These are phyloP conservation scores for Malthinus flaveolus DNA, from an alignment of 2,888 invertebrate species.

Conservation along the genomic window DNA sequence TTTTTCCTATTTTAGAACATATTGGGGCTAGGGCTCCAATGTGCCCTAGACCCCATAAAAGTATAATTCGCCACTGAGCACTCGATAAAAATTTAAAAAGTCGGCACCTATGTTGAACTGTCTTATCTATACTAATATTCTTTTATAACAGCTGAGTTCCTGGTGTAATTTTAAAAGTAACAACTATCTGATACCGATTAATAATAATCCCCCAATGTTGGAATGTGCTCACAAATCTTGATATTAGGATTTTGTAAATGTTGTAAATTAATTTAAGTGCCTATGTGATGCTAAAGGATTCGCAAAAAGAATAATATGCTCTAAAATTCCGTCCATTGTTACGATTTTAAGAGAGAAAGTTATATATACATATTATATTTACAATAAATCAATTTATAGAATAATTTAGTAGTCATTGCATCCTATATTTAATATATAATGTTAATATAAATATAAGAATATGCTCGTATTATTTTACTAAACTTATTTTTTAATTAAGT, in stretches of 20 bases:
- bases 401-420: constrained; percentile 10
- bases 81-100: no score
- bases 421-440: constrained; percentile 24
- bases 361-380: constrained; percentile 17
- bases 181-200: no score
- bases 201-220: no score
- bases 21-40: no score
- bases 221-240: not conserved
- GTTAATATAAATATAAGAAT: constrained; percentile 10
- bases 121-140: no score
- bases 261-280: constrained; percentile 22
- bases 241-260: constrained; percentile 12
- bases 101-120: no score
- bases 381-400: constrained; percentile 15
- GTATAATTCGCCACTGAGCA: no score
- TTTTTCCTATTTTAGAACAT: no score
- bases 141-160: no score
- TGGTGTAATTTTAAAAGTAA: no score
- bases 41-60: no score
- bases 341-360: constrained; percentile 14
- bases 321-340: constrained; percentile 30
- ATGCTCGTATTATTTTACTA: no score
- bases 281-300: constrained; percentile 20
- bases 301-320: constrained; percentile 21
- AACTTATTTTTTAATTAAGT: not conserved